Percentiles rank a stretch among this genome's conserved stretches.
phyloP scores from a whole-genome alignment of 2,797 vertebrate species.

The Platyrinchus mystaceus region DNA sequence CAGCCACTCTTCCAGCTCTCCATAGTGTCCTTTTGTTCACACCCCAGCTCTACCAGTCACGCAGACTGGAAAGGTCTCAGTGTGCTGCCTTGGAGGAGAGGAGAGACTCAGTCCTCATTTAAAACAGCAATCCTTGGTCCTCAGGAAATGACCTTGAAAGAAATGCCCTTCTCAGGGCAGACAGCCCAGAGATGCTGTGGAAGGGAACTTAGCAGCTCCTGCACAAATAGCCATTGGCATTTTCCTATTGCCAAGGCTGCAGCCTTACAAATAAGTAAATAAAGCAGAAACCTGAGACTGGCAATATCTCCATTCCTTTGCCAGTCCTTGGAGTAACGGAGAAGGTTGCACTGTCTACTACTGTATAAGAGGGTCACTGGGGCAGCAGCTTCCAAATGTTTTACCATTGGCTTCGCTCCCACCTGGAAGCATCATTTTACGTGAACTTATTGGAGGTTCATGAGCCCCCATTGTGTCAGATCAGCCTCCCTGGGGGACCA shows the following conservation, averaged over 20 bases:
- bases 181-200: background rate
- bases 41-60: background rate
- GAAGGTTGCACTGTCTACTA: background rate
- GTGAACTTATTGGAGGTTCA: rapidly evolving
- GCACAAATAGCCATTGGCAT: conserved; percentile 3
- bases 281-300: background rate
- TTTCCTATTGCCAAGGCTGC: background rate
- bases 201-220: background rate
- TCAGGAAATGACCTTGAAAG: background rate
- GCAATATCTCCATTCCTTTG: background rate
- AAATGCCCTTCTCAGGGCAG: background rate
- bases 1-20: background rate
- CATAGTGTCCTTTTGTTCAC: background rate
- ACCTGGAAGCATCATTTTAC: background rate
- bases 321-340: background rate
- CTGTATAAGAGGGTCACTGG: background rate
- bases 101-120: background rate
- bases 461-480: background rate
- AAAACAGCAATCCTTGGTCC: background rate
- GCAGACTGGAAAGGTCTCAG: background rate
- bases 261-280: background rate
- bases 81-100: background rate
- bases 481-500: background rate
- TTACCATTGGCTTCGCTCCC: background rate
- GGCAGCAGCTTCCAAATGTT: background rate